Percentiles rank a stretch among this genome's conserved stretches.
phyloP scores from a whole-genome alignment of 2,888 invertebrate species.

The Plagodis dolabraria region DNA sequence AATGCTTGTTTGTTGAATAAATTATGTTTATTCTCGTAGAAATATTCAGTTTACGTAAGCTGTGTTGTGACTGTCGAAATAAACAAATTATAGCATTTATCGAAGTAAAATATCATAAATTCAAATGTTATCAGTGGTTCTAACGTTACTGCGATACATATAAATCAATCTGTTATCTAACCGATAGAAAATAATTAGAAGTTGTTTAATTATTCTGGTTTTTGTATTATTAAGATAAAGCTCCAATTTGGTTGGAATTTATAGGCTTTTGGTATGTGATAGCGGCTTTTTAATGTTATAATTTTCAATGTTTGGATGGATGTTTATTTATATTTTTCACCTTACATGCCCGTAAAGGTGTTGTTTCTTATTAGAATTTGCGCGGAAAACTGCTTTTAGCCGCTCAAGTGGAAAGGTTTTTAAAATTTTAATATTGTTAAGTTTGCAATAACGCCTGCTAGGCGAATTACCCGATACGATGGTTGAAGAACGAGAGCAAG shows the following conservation, averaged over 20 bases:
- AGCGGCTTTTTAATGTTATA: conserved; percentile 30
- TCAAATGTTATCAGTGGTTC: conserved; percentile 55
- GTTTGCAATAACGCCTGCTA: no score
- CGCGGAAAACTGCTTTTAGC: no score
- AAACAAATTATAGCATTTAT: conserved; percentile 32
- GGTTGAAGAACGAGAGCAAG: no score
- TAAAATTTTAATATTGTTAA: no score
- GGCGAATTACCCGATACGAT: no score
- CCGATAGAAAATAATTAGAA: conserved; percentile 78
- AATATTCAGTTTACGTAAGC: no score
- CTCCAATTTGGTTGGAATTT: conserved; percentile 36
- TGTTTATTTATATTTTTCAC: conserved; percentile 7
- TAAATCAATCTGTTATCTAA: conserved; percentile 77
- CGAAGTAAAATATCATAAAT: conserved; percentile 70
- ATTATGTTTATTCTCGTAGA: no score
- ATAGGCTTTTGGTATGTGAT: conserved; percentile 31
- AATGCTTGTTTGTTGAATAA: no score
- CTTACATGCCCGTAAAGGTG: no score
- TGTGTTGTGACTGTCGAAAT: conserved; percentile 20
- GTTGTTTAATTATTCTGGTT: conserved; percentile 72
- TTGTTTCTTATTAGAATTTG: no score
- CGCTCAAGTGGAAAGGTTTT: no score
- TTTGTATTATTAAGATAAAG: conserved; percentile 47
- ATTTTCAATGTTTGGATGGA: conserved; percentile 21
- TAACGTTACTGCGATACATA: conserved; percentile 52